Evolutionary conservation across 2,113 vertebrate species (phyloP), one percentile per base, ranked within the genome.

Genomic region (Lichenostomus cassidix): DNA sequence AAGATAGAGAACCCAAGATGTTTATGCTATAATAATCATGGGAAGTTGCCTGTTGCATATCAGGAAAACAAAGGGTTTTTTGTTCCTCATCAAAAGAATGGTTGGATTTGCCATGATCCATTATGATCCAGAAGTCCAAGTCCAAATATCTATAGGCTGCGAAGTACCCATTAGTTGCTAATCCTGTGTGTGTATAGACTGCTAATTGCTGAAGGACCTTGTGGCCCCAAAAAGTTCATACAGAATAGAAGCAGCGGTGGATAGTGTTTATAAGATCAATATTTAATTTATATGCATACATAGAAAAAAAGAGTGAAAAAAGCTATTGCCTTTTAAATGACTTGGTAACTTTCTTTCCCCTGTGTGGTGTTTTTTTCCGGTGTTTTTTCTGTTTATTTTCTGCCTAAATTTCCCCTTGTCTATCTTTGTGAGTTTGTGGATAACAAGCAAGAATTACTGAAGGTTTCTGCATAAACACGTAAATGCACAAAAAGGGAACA

Each of bases 71-170:
- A 37, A 50, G 16, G 21, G 11, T 58, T 37, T 73, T 60, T 53
- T 53, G 7, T 50, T 64, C 28, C 3, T 68, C 23, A 55, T 7
- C 11, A 28, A 28, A 81, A 73, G 5, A 27, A 20, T 19, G 14
- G 39, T 37, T 80, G 55, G 17, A 46, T 87, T 84, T 92, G 21
- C 49, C 33, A 29, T 12, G 14, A 44, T 15, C 22, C 15, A 5
- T 29, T 47, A 69, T 7, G 33, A 56, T 60, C 25, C 39, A 60
- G 35, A 47, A 60, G 11, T 56, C 25, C 23, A 64, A 55, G 8
- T n/a, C 64, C 23, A 27, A 1, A 4, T 25, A 0, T 28, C 6
- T 50, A 2, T 5, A 53, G 18, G 22, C 2, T 1, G 15, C n/a
- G 8, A 83, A 41, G 4, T 25, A 77, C 25, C 18, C 18, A 11